Evolutionary conservation across 2,797 vertebrate species (phyloP).

Genomic region (Chrysocyon brachyurus): DNA sequence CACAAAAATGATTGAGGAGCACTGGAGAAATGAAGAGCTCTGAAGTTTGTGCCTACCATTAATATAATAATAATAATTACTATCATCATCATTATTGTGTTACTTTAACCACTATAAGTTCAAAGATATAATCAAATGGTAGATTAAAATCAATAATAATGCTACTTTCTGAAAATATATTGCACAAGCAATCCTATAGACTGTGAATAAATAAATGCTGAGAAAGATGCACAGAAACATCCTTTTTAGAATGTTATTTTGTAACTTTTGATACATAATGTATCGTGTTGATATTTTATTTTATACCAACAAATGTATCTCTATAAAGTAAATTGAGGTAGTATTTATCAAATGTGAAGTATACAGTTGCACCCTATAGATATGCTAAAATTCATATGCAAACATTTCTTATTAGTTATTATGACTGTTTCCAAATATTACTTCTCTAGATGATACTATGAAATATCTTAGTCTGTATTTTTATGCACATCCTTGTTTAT

Average conservation of each 20-base stretch:
- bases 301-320: neutral
- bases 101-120: neutral
- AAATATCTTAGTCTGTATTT: neutral
- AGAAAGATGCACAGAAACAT: neutral
- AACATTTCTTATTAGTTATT: neutral
- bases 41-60: neutral
- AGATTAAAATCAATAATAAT: neutral
- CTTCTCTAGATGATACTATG: neutral
- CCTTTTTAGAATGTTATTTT: neutral
- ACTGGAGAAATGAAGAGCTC: neutral
- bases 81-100: neutral
- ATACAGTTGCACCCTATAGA: accelerated
- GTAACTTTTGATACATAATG: neutral
- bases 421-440: neutral
- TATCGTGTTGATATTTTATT: neutral
- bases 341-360: neutral
- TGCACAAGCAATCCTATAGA: neutral
- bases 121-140: neutral
- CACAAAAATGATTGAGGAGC: neutral
- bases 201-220: neutral
- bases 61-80: neutral
- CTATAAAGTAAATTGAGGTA: neutral
- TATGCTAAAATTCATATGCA: neutral
- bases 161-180: neutral
- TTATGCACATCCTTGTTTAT: neutral